Evolutionary conservation across 2,113 vertebrate species (phyloP), one percentile per base, ranked within the genome.

Genomic region (Paraplagusia blochii): DNA sequence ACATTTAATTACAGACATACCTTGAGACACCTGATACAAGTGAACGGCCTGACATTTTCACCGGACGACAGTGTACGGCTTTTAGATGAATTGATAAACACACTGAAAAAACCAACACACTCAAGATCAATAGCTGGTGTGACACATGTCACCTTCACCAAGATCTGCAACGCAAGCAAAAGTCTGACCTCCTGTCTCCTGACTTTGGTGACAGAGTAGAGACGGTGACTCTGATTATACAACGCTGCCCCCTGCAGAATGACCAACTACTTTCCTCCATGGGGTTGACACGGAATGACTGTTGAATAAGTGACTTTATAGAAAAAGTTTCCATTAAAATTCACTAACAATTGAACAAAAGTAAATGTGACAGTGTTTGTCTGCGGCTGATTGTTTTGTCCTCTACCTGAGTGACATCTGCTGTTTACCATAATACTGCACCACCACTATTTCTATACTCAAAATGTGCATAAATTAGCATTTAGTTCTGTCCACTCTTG

Each of bases 61-160:
- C 55, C 22, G 6, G 22, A 29, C 22, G n/a, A n/a, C 22, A 29
- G 22, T 6, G 22, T 29, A 29, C 6, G 22, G 47, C 44, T 63
- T 58, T 66, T 42, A 19, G 47, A 54, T 66, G 36, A 75, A 69
- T 50, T 4, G 11, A 44, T 4, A 47, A n/a, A 60, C 18, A 70
- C 33, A 60, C 58, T n/a, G n/a, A n/a, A 48, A 9, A 51, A 18
- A 54, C 18, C 57, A 57, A 50, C 43, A 17, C 39, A n/a, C 34
- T 11, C 36, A 36, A 55, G 63, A 84, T 86, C 84, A 75, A 86
- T 86, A 84, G 80, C 59, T 78, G 59, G 69, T 80, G 58, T 76
- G 58, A 80, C 63, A 47, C 54, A 44, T 15, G 10, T 69, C 77
- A 82, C 76, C 76, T 85, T 85, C 56, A 67, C 15, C 39, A 64